These are phyloP conservation scores for Tapera naevia DNA, from an alignment of 2,797 vertebrate genomes.

Conservation along the genomic window DNA sequence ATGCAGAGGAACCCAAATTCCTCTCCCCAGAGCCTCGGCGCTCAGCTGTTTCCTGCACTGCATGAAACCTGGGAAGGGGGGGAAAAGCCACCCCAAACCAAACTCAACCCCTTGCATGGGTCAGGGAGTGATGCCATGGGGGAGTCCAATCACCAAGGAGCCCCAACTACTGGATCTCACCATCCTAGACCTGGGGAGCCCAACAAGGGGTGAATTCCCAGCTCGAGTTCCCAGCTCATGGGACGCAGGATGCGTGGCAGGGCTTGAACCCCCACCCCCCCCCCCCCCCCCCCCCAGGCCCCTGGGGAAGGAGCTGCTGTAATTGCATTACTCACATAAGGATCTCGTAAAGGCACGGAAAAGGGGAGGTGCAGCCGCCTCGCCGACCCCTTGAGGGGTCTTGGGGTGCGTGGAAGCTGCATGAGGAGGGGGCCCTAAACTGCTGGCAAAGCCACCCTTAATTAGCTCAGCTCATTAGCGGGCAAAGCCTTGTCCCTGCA, in stretches of 20 bases:
- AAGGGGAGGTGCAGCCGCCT: not conserved
- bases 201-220: not conserved
- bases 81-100: not conserved
- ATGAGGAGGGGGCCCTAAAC: not conserved
- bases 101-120: fast-evolving
- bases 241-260: not conserved
- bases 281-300: not conserved
- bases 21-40: not conserved
- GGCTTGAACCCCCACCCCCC: not conserved
- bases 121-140: not conserved
- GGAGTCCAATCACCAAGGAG: fast-evolving
- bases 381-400: not conserved
- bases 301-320: not conserved
- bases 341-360: not conserved
- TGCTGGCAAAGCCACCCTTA: fast-evolving
- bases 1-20: not conserved
- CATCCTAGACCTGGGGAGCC: fast-evolving
- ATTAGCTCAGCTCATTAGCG: not conserved
- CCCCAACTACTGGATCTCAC: not conserved
- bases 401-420: fast-evolving
- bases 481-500: fast-evolving
- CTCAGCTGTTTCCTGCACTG: not conserved
- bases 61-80: fast-evolving
- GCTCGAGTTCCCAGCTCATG: not conserved
- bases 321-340: not conserved